Evolutionary conservation across 2,797 vertebrate genomes (phyloP).

Genomic region (Mareca strepera): DNA sequence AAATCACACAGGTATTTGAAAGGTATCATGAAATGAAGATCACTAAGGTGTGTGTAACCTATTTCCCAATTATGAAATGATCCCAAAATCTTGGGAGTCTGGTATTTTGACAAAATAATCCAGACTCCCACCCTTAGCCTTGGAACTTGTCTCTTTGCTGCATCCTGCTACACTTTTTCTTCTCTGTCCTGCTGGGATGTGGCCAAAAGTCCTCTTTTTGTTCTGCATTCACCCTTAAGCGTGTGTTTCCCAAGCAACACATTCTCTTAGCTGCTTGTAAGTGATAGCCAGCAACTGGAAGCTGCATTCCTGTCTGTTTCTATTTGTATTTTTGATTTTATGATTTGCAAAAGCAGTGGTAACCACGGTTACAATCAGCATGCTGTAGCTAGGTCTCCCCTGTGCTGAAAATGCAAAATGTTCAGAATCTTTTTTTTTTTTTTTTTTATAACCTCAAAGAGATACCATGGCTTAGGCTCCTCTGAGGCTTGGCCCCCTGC

Average conservation of each 20-base stretch:
- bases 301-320: background rate
- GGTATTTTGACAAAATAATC: background rate
- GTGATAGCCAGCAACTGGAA: slow-evolving; percentile 15
- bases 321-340: background rate
- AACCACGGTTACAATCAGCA: background rate
- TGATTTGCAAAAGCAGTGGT: background rate
- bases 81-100: background rate
- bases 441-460: background rate
- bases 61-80: background rate
- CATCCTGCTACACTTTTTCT: background rate
- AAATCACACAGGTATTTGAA: background rate
- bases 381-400: background rate
- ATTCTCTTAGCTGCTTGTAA: slow-evolving; percentile 18
- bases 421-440: background rate
- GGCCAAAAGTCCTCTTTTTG: slow-evolving; percentile 41
- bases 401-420: background rate
- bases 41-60: background rate
- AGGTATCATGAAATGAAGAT: background rate
- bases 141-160: slow-evolving; percentile 4
- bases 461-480: background rate
- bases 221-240: slow-evolving; percentile 48
- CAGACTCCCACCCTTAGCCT: background rate
- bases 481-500: background rate
- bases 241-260: slow-evolving; percentile 14
- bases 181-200: background rate